Evolutionary conservation across 2,888 invertebrate species (phyloP), one percentile per base, ranked within the genome.

Genomic region (Drosophila melanosoma): DNA sequence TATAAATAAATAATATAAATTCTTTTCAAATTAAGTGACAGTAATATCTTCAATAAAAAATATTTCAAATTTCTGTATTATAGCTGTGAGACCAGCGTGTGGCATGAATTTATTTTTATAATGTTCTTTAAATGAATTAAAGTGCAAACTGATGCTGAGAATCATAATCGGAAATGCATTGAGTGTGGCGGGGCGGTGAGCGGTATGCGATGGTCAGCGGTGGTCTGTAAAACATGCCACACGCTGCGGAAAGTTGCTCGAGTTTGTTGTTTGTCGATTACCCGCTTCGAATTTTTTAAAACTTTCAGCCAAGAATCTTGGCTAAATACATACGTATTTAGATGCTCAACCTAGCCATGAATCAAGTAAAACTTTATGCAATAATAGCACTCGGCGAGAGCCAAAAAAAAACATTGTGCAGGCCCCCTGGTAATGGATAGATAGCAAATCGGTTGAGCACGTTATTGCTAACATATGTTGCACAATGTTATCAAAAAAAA

Each of bases 401-500:
- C 38, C 49, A 58, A 49, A 29, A 58, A 49, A 29, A 23, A 29
- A 29, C 52, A 32, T 32, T 60, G 76, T 35, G 45, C 77, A 54
- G 68, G 54, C 59, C 32, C 51, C 51, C 26, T 54, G 29, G 61
- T 52, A 52, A 15, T 38, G 38, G 36, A 8, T 32, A 57, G 58
- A 54, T 42, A 64, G 65, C 69, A 57, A 52, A 45, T 56, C 62
- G 62, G 53, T 68, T 51, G 79, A 65, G 72, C 82, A 81, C 81
- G 84, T 79, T 81, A 86, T 81, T 69, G 84, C 87, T 64, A 87
- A 87, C 87, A 84, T 83, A 87, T 84, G 89, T 89, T 84, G 78
- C 75, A 49, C 62, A 74, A 84, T 83, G 76, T 86, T 89, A 75
- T 72, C 60, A 74, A 88, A 86, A n/a, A 61, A 72, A 71, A 67